Base-by-base conservation (phyloP, 2,113 vertebrate species). In the Hucho hucho region DNA sequence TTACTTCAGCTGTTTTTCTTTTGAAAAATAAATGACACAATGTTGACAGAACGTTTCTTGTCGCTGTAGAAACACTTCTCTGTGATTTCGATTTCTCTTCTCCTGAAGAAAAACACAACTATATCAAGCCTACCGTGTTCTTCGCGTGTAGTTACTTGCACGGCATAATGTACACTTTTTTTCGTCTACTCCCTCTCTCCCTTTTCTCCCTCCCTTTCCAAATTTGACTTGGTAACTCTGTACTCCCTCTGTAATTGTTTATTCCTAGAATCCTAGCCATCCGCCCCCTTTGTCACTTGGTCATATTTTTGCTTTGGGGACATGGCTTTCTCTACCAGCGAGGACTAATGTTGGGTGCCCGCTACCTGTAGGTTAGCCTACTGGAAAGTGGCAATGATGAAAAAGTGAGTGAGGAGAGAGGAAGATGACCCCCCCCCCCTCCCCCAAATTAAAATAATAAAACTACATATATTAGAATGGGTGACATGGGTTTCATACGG, bases 1-100 rank as follows among this genome's bases (percentile, higher is more conserved):
- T 61, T 61, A 61, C 58, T 61, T 61, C n/a, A 61, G 58, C n/a
- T 61, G 4, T 61, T 61, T 61, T n/a, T 61, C 58, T 24, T 24
- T 7, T 1, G 3, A 61, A 22, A 13, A 24, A 61, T 22, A 61
- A n/a, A 22, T 61, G 1, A 20, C 20, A 61, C 3, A 22, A 22
- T 4, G 58, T 61, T 6, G 18, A 22, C 13, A 22, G n/a, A 61
- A 61, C 1, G 58, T 61, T 61, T 61, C 58, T 61, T 16, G 58
- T 24, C 20, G 58, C 58, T 61, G n/a, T 61, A 61, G 58, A 22
- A 22, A 61, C 58, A 9, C 58, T n/a, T 22, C 22, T 22, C 58
- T 22, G 24, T 22, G 9, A 22, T n/a, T 61, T n/a, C n/a, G 3
- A 20, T 20, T 2, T 22, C 58, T 24, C 58, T 61, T 22, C 20